phyloP scores from a whole-genome alignment of 2,797 vertebrate genomes.

The Hyperoplus lanceolatus region DNA sequence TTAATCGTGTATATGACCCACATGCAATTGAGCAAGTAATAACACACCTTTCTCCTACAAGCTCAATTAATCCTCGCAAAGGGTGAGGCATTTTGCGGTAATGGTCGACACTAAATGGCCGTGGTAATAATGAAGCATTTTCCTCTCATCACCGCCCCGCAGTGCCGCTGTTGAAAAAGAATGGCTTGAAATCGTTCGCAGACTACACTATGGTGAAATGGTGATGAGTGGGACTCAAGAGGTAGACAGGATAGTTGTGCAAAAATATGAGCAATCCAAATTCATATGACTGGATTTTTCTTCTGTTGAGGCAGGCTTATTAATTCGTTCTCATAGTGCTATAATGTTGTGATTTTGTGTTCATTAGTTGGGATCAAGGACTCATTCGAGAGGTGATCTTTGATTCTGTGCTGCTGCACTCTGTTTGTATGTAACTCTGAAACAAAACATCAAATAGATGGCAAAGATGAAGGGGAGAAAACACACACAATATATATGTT shows the following conservation, averaged over 20 bases:
- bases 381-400: background rate
- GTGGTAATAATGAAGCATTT: constrained; percentile 22
- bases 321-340: too few species aligned
- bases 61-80: constrained; percentile 72
- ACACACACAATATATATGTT: background rate
- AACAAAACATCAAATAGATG: background rate
- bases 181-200: constrained; percentile 18
- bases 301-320: background rate
- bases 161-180: constrained; percentile 23
- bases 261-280: background rate
- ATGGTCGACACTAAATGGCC: constrained; percentile 53
- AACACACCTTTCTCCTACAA: constrained; percentile 68
- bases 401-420: background rate
- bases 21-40: constrained; percentile 63
- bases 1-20: constrained; percentile 59
- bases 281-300: background rate
- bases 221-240: background rate
- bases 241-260: constrained; percentile 10
- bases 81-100: constrained; percentile 47
- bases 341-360: background rate
- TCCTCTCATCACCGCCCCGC: constrained; percentile 25
- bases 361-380: too few species aligned
- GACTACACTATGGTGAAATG: constrained; percentile 34
- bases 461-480: background rate
- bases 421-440: background rate